Evolutionary conservation across 2,113 vertebrate species (phyloP), one percentile per base, ranked within the genome.

Genomic region (Perca schrenkii): DNA sequence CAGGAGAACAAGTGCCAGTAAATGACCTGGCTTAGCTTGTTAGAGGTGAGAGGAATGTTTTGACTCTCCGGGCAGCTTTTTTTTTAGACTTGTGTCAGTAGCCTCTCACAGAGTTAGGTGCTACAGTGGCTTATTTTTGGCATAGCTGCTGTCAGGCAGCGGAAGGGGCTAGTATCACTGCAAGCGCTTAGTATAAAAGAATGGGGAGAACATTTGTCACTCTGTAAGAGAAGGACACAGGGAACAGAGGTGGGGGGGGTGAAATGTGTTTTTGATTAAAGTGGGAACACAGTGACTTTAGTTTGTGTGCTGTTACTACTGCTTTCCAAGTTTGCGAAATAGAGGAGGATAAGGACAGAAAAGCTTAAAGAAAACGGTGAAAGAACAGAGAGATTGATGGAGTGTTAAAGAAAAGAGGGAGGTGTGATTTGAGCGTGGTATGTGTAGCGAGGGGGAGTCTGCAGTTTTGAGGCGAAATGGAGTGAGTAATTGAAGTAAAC

Each of bases 211-310:
- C 86, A 89, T 95, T 94, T 93, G 93, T 94, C 92, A 90, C 83
- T 83, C 54, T 61, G 89, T 61, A 57, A 88, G 77, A 89, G 81
- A 77, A 81, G 74, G 81, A 83, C 61, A 67, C 77, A 71, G 79
- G 79, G 91, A 91, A 82, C 56, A 14, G 83, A 78, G 62, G 72
- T 61, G 36, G 50, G 64, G 65, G 65, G 81, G 75, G 74, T 67
- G 69, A 92, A 95, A 94, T 95, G 91, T 96, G 95, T 94, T 95
- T 95, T 94, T 79, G 83, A 95, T 95, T 95, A 93, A 85, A 88
- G 84, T 81, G 74, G 78, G 84, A 95, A 86, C 89, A 92, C 86
- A 90, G 89, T 80, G 64, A 90, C 88, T 94, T 77, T 74, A 80
- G 87, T 94, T 93, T 94, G 86, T 91, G 88, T 80, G 79, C 89